Conservation (phyloP, 2,113 vertebrate species). For the Carassius carassius region DNA sequence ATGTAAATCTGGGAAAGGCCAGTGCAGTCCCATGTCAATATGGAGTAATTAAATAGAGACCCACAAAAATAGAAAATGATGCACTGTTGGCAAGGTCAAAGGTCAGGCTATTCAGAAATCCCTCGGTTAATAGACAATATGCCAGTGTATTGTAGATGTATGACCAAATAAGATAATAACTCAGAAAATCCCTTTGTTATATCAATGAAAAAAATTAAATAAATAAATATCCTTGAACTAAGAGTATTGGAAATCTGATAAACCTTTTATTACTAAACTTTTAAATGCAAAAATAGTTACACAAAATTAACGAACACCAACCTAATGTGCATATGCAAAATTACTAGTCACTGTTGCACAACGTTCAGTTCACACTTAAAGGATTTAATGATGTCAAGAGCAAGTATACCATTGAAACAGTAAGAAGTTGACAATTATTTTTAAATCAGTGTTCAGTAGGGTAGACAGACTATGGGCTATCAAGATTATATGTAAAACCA, state of each 20-base stretch:
- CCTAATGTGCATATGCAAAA: not conserved
- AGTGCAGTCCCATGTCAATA: constrained; percentile 56
- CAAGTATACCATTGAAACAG: not conserved
- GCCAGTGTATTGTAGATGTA: not conserved
- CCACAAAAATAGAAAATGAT: constrained; percentile 37
- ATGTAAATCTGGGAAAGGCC: constrained; percentile 72
- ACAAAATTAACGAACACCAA: not conserved
- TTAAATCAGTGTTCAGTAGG: not conserved
- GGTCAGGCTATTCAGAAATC: constrained; percentile 39
- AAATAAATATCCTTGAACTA: not conserved
- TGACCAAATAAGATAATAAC: not conserved
- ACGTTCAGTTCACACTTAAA: not conserved
- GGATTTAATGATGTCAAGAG: not conserved
- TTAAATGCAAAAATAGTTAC: not conserved
- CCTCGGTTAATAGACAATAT: not conserved
- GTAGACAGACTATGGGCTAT: not conserved
- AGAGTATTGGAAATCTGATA: not conserved
- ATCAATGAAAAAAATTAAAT: not conserved
- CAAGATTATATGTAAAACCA: not conserved
- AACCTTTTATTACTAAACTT: not conserved
- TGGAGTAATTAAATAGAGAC: constrained; percentile 57
- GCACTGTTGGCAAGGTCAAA: constrained; percentile 49
- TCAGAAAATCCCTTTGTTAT: not conserved
- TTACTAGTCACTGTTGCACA: not conserved
- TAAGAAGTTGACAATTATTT: not conserved